phyloP scores from a whole-genome alignment of 2,113 vertebrate genomes.

The Pelecanus crispus region DNA sequence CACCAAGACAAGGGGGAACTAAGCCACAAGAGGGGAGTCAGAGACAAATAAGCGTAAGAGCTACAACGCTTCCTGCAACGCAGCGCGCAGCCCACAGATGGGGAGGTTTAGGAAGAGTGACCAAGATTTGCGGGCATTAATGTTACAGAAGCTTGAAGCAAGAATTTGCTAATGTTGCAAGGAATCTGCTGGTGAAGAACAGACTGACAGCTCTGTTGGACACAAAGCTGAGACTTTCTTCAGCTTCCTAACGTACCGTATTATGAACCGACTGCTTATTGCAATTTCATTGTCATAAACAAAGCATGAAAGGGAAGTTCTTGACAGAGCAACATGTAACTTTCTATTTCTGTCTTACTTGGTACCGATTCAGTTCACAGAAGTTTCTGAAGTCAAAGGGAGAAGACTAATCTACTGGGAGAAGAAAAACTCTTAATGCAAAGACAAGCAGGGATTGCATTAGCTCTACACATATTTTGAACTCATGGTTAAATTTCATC shows the following conservation, averaged over 20 bases:
- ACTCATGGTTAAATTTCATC: neutral
- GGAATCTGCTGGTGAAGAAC: neutral
- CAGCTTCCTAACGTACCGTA: neutral
- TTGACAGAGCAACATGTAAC: neutral
- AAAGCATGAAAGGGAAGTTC: neutral
- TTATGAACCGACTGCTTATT: neutral
- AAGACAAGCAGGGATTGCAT: neutral
- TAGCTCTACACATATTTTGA: neutral
- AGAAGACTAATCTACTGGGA: neutral
- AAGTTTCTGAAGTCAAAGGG: conserved; percentile 26
- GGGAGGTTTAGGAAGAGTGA: neutral
- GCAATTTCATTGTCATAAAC: neutral
- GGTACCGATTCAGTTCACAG: neutral
- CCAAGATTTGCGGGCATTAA: neutral
- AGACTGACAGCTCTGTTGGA: neutral
- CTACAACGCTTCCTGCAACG: neutral
- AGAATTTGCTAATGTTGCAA: neutral
- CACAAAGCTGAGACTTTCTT: neutral
- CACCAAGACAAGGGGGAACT: neutral
- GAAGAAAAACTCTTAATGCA: conserved; percentile 2
- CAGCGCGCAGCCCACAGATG: neutral
- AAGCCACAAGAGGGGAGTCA: neutral
- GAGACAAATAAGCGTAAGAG: neutral
- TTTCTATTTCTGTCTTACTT: neutral
- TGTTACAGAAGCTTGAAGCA: neutral